phyloP scores from a whole-genome alignment of 2,113 vertebrate genomes.

The Cacatua alba region DNA sequence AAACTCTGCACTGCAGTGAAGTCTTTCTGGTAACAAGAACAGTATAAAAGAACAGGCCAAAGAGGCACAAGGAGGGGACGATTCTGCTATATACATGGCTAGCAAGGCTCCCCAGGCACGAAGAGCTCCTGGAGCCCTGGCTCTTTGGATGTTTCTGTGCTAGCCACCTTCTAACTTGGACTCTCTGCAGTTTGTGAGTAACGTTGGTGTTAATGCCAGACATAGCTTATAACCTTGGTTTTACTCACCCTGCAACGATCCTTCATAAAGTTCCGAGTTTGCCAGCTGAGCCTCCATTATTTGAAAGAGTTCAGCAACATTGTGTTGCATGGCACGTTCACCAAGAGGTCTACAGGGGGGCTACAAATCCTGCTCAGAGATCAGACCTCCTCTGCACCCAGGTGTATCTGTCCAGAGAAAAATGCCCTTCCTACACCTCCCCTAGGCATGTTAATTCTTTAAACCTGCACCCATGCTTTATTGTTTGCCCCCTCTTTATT shows the following conservation, averaged over 20 bases:
- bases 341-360: background rate
- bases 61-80: background rate
- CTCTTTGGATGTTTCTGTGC: background rate
- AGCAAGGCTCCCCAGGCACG: background rate
- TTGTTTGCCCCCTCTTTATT: background rate
- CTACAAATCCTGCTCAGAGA: background rate
- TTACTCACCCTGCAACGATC: background rate
- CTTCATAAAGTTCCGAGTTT: background rate
- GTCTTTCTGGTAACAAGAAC: background rate
- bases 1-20: background rate
- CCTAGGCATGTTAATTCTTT: background rate
- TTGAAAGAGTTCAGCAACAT: background rate
- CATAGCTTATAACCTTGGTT: background rate
- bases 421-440: background rate
- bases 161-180: background rate
- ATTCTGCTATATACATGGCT: too few species aligned
- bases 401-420: background rate
- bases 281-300: background rate
- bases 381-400: background rate
- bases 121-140: background rate
- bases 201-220: background rate
- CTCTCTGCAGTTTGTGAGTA: background rate
- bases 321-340: fast-evolving
- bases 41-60: background rate
- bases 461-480: background rate